A percentile compares a stretch with the other conserved stretches of the same genome.
phyloP scores from a whole-genome alignment of 2,797 vertebrate genomes.

The Helarctos malayanus region DNA sequence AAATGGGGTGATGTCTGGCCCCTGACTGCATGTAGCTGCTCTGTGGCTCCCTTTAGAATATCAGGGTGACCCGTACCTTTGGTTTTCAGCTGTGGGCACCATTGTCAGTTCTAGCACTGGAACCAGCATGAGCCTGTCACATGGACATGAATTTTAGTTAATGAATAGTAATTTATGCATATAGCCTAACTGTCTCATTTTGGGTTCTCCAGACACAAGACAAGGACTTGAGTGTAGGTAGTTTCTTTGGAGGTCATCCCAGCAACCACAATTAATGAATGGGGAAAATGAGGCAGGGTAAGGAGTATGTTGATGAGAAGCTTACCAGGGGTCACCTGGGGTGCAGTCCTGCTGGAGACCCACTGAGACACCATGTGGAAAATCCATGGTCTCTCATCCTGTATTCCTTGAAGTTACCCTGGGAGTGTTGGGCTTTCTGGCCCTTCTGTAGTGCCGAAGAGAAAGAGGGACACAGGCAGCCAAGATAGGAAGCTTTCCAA shows the following conservation, averaged over 20 bases:
- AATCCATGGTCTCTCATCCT: no score
- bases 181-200: background rate
- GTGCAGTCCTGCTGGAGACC: background rate
- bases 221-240: background rate
- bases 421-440: background rate
- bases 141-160: background rate
- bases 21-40: background rate
- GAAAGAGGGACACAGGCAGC: background rate
- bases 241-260: background rate
- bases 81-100: background rate
- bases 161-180: background rate
- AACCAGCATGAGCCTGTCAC: background rate
- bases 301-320: background rate
- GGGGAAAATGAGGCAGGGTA: background rate
- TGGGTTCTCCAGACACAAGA: background rate
- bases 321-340: background rate
- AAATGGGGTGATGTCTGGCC: background rate
- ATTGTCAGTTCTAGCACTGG: background rate
- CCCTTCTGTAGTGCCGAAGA: background rate
- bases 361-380: background rate
- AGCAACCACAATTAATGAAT: background rate
- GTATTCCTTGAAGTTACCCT: background rate
- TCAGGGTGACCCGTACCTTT: background rate
- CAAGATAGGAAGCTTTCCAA: background rate
- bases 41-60: background rate